Percentiles rank a stretch among this genome's conserved stretches.
Evolutionary conservation across 2,797 vertebrate genomes (phyloP).

Genomic region (Halcyon smyrnensis): DNA sequence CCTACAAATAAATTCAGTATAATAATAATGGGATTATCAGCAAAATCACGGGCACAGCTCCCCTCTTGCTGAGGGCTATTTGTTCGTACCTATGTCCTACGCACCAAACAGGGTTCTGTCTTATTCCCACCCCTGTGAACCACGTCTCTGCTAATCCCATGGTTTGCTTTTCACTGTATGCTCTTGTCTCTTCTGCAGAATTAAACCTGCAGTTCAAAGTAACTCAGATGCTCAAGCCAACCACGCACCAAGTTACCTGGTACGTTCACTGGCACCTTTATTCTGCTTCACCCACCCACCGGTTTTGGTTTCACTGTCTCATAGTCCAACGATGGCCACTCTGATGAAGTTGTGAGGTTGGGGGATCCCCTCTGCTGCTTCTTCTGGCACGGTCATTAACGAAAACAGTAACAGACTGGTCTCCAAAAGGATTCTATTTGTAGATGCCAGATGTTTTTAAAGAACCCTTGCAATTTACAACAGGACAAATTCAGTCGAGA

Average conservation of each 20-base stretch:
- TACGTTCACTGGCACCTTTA: rapidly evolving
- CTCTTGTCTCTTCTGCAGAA: background rate
- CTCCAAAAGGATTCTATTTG: background rate
- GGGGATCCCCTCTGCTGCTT: background rate
- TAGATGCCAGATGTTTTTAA: background rate
- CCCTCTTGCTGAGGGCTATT: background rate
- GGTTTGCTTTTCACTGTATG: background rate
- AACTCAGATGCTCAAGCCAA: background rate
- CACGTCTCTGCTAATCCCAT: background rate
- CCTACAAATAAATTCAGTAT: background rate
- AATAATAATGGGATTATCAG: background rate
- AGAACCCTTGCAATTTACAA: background rate
- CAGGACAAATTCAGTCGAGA: background rate
- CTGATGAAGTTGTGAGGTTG: background rate
- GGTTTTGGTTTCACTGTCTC: background rate
- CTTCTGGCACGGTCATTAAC: background rate
- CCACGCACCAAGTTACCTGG: rapidly evolving
- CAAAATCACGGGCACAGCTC: background rate
- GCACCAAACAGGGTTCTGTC: background rate
- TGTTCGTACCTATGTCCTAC: rapidly evolving
- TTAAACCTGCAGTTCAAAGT: background rate
- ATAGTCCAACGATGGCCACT: rapidly evolving
- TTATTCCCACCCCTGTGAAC: background rate
- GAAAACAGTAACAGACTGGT: background rate
- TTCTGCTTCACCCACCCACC: rapidly evolving